A percentile compares a stretch with the other conserved stretches of the same genome.
Evolutionary conservation across 2,113 vertebrate species (phyloP).

Genomic region (Seriola dumerili): DNA sequence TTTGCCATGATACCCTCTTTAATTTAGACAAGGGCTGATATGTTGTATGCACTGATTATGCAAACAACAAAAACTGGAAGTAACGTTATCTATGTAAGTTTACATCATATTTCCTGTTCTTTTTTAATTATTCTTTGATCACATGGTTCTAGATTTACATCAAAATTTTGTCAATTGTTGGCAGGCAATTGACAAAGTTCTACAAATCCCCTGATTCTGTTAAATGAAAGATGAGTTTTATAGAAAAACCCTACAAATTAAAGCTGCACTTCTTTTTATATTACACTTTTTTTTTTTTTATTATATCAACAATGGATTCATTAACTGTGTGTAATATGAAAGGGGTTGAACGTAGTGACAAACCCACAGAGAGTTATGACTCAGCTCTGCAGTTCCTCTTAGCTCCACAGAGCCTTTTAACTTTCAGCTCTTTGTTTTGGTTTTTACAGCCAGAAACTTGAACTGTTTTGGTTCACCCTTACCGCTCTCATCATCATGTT

Average conservation of each 20-base stretch:
- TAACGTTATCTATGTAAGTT: neutral
- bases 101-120: neutral
- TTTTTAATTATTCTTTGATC: neutral
- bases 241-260: neutral
- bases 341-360: neutral
- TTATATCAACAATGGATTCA: neutral
- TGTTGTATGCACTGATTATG: neutral
- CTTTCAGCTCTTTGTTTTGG: slow-evolving; percentile 2
- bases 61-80: neutral
- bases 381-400: neutral
- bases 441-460: neutral
- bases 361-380: neutral
- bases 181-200: no score
- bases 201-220: no score
- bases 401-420: neutral
- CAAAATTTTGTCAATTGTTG: neutral
- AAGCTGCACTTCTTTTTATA: neutral
- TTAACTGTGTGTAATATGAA: neutral
- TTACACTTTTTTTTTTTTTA: neutral
- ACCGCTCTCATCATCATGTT: neutral
- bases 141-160: neutral
- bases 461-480: neutral
- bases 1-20: no score
- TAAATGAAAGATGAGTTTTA: no score
- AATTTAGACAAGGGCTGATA: neutral